phyloP scores from a whole-genome alignment of 2,797 vertebrate species.

The Falco biarmicus region DNA sequence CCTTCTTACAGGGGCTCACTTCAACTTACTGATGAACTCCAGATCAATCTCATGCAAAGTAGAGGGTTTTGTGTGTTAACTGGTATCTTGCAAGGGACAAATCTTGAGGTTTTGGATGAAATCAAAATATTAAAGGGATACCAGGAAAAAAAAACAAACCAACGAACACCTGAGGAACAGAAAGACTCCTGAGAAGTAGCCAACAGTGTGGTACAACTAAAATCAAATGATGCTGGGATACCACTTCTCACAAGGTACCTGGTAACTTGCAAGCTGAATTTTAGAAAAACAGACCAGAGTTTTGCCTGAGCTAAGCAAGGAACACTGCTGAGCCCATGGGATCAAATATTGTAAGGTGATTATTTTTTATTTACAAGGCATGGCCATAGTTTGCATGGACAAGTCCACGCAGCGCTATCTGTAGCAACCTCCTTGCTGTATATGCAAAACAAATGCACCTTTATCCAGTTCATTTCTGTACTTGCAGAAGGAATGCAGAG shows the following conservation, averaged over 20 bases:
- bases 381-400: background rate
- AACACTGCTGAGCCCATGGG: background rate
- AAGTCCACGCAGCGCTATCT: background rate
- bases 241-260: background rate
- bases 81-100: background rate
- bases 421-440: conserved; percentile 13
- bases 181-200: background rate
- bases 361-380: background rate
- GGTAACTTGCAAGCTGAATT: background rate
- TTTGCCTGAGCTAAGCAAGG: background rate
- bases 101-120: background rate
- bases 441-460: conserved; percentile 52
- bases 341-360: background rate
- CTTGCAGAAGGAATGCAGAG: conserved; percentile 45
- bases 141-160: background rate
- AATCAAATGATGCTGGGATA: background rate
- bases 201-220: background rate
- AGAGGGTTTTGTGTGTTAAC: background rate
- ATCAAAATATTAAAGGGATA: background rate
- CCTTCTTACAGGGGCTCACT: background rate
- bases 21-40: background rate
- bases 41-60: background rate
- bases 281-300: background rate
- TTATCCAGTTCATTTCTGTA: conserved; percentile 42
- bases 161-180: background rate